Evolutionary conservation across 2,888 invertebrate species (phyloP), one percentile per base, ranked within the genome.

Genomic region (Cantharis lateralis): DNA sequence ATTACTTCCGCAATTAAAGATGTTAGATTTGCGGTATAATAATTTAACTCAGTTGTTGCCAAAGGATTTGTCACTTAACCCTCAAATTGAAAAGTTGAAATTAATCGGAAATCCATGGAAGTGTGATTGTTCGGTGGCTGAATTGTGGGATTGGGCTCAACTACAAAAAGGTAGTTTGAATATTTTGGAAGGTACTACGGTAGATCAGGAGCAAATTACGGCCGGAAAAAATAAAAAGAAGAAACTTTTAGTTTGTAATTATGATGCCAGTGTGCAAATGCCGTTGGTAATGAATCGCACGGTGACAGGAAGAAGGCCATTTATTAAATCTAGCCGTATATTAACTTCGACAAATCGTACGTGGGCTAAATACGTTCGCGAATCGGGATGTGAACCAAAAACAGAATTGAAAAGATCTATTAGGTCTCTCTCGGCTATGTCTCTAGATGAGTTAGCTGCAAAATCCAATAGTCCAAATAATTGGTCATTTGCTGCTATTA

Each of bases 71-170:
- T 86, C 87, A 1, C 87, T 89, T 70, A 93, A 93, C 86, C 90
- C 91, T 0, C 90, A 90, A 77, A 84, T 94, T 4, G 87, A 91
- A 75, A 91, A 91, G 3, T 82, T 94, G 69, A 93, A 93, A 83
- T 87, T 94, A 7, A 88, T 93, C 10, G 92, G 92, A 3, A 94
- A 94, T 87, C 93, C 92, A 1, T 93, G 93, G 88, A 87, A 90
- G 74, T 94, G 94, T 83, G 92, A 93, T 82, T 94, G 94, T 82
- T 91, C 92, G 79, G 90, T 94, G 20, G 91, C 91, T 0, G 92
- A 93, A 75, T 91, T 93, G 89, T 94, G 94, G 94, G 91, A 93
- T 82, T 94, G 94, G 94, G 93, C 93, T 0, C 88, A 91, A 61
- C 90, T 92, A 86, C 91, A 91, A 48, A 92, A 92, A 82, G 92